phyloP scores from a whole-genome alignment of 2,797 vertebrate genomes.

The Neomorphus geoffroyi region DNA sequence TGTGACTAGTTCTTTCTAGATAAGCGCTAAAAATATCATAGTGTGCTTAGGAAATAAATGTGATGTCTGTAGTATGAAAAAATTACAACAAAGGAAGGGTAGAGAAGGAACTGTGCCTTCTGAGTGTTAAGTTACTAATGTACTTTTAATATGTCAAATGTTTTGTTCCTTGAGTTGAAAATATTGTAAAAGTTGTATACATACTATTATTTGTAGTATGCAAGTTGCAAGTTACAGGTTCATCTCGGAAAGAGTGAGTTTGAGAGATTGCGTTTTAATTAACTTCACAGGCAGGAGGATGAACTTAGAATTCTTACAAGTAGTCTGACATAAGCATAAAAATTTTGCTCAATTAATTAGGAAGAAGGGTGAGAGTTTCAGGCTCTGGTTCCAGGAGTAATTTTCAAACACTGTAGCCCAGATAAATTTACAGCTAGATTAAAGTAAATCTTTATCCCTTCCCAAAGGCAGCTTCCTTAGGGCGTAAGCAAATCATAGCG shows the following conservation, averaged over 20 bases:
- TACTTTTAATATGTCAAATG: background rate
- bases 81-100: background rate
- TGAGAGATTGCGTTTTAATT: background rate
- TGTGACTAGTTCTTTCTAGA: background rate
- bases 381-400: background rate
- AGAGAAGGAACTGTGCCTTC: rapidly evolving
- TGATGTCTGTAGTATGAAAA: background rate
- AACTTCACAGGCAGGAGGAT: background rate
- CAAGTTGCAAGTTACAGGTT: background rate
- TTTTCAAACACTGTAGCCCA: background rate
- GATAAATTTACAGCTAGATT: background rate
- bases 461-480: background rate
- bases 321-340: background rate
- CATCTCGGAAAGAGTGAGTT: background rate
- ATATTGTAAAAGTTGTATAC: background rate
- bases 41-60: background rate
- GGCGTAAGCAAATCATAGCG: background rate
- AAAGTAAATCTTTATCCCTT: background rate
- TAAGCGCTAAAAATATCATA: background rate
- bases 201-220: background rate
- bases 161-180: background rate
- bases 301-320: background rate
- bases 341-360: background rate
- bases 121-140: background rate
- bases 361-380: background rate